Evolutionary conservation across 2,113 vertebrate genomes (phyloP), one percentile per base, ranked within the genome.

Genomic region (Jacana jacana): DNA sequence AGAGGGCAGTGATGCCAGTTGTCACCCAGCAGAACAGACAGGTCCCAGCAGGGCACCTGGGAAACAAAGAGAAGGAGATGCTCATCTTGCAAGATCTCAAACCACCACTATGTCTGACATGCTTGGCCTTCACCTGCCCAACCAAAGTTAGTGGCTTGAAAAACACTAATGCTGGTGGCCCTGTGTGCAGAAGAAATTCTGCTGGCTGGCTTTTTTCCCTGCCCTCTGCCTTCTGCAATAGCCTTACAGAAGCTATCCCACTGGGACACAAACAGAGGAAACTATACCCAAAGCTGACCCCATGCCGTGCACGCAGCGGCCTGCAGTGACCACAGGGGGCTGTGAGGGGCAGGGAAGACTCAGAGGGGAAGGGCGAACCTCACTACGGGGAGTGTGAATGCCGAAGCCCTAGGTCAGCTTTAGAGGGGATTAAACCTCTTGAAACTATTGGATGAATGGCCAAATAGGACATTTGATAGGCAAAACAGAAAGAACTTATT

Each of bases 401-500:
- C 49, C 77, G 69, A 52, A 64, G 54, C 69, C 25, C 52, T 27
- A 52, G 49, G 49, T 31, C 42, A 64, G 60, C 37, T 33, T 48
- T 82, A 37, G 89, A 88, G 80, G 80, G 83, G 68, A 96, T 76
- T 75, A 88, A 85, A 76, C 84, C 25, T 52, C 30, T 70, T 6
- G 8, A 91, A 92, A 83, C 70, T 95, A 82, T 70, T 94, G 46
- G 24, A 65, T 93, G 93, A 93, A 75, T 97, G 91, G 87, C 86
- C 91, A 96, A 96, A 93, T 27, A n/a, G 86, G 57, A 91, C 69
- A 97, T 98, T 97, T 98, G 96, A 96, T 91, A 97, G 77, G 95
- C 96, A 98, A 98, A 98, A 91, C 4, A 93, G 58, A 89, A 89
- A 88, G 85, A 78, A 75, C 46, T 94, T 82, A 95, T 94, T 94